Evolutionary conservation across 2,113 vertebrate genomes (phyloP).

Genomic region (Ammodytes dubius): DNA sequence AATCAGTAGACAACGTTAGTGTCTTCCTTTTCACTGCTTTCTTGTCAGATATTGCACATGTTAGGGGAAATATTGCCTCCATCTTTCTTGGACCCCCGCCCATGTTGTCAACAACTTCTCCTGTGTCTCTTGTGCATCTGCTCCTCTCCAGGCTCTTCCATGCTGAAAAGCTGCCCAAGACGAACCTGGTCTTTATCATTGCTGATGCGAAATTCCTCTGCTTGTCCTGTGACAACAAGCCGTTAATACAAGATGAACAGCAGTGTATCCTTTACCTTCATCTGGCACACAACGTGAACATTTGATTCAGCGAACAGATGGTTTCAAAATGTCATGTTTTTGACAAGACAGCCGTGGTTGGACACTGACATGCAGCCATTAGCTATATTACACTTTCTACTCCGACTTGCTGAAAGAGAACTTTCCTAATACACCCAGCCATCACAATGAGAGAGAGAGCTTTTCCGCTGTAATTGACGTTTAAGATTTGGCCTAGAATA

Average conservation of each 20-base stretch:
- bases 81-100: slow-evolving; percentile 59
- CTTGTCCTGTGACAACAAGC: slow-evolving; percentile 86
- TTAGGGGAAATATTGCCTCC: slow-evolving; percentile 41
- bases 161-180: slow-evolving; percentile 94
- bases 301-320: slow-evolving; percentile 42
- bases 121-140: slow-evolving; percentile 48
- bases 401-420: not conserved
- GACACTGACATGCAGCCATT: not conserved
- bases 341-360: slow-evolving; percentile 11
- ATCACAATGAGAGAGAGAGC: not conserved
- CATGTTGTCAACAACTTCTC: slow-evolving; percentile 51
- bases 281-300: slow-evolving; percentile 4
- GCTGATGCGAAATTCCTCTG: slow-evolving; percentile 90
- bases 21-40: slow-evolving; percentile 15
- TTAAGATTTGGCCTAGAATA: slow-evolving; percentile 17
- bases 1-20: slow-evolving; percentile 1
- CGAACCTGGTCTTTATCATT: slow-evolving; percentile 95
- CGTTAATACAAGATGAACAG: slow-evolving; percentile 92
- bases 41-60: slow-evolving; percentile 43
- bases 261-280: slow-evolving; percentile 91
- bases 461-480: slow-evolving; percentile 22
- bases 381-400: not conserved
- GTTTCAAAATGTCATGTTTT: slow-evolving; percentile 3
- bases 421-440: not conserved
- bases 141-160: slow-evolving; percentile 89